A percentile compares a stretch with the other conserved stretches of the same genome.
Conservation (phyloP, 1,140 invertebrate species). For the Macrostomum lignano region DNA sequence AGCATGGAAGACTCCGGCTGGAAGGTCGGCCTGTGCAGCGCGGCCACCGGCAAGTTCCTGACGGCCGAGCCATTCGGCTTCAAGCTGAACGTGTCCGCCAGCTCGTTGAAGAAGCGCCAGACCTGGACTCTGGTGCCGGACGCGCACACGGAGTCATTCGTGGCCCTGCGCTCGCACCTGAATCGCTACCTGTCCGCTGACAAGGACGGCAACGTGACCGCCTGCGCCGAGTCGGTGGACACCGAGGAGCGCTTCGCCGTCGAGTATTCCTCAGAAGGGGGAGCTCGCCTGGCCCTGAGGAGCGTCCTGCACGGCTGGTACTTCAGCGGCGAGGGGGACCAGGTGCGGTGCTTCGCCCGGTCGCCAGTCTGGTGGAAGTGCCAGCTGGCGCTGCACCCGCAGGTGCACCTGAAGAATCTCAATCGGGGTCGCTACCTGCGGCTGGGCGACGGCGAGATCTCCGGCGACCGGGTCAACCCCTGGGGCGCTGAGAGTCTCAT, state of each 20-base stretch:
- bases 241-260: slow-evolving; percentile 54
- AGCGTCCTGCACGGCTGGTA: slow-evolving; percentile 65
- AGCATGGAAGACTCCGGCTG: no score
- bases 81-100: slow-evolving; percentile 65
- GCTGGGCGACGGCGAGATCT: slow-evolving; percentile 42
- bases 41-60: slow-evolving; percentile 58
- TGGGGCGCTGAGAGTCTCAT: slow-evolving; percentile 90
- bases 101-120: slow-evolving; percentile 79
- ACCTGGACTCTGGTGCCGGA: slow-evolving; percentile 60
- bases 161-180: background rate
- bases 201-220: slow-evolving; percentile 68
- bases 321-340: slow-evolving; percentile 59
- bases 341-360: slow-evolving; percentile 67
- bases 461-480: slow-evolving; percentile 76
- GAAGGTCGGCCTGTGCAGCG: no score
- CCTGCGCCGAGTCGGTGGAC: slow-evolving; percentile 40
- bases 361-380: slow-evolving; percentile 69
- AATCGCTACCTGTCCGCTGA: slow-evolving; percentile 25
- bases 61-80: slow-evolving; percentile 91
- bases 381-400: slow-evolving; percentile 66
- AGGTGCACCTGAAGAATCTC: slow-evolving; percentile 65
- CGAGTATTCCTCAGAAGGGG: slow-evolving; percentile 31
- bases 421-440: slow-evolving; percentile 76
- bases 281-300: slow-evolving; percentile 66
- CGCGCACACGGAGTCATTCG: slow-evolving; percentile 19